phyloP scores from a whole-genome alignment of 2,888 invertebrate species.

The Amphipyra tragopoginis region DNA sequence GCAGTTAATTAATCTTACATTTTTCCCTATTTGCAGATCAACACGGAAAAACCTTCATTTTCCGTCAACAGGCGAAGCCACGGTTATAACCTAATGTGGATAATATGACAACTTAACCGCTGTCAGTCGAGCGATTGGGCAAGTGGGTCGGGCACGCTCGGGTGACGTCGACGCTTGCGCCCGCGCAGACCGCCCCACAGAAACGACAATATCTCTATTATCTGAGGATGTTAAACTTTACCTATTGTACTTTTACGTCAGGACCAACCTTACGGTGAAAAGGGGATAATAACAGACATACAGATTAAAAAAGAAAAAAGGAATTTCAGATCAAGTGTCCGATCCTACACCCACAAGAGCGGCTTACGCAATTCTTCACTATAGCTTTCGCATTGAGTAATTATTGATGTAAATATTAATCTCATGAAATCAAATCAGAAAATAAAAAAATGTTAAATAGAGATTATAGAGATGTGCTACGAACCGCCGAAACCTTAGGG shows the following conservation, averaged over 20 bases:
- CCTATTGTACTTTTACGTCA: too few relatives aligned
- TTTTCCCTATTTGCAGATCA: too few relatives aligned
- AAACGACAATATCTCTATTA: constrained; percentile 77
- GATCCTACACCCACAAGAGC: too few relatives aligned
- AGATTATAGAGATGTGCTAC: constrained; percentile 59
- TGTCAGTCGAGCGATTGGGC: constrained; percentile 55
- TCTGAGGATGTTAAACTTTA: constrained; percentile 68
- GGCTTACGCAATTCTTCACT: too few relatives aligned
- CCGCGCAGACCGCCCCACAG: constrained; percentile 58
- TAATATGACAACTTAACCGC: constrained; percentile 50
- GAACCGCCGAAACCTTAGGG: constrained; percentile 73
- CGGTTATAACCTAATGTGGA: constrained; percentile 5
- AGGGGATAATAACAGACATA: too few relatives aligned
- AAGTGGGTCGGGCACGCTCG: constrained; percentile 65
- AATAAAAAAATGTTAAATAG: constrained; percentile 48
- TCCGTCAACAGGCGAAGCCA: not conserved
- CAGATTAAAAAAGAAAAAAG: too few relatives aligned
- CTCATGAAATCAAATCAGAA: not conserved
- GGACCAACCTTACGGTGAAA: too few relatives aligned
- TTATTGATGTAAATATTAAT: not conserved
- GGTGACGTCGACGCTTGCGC: constrained; percentile 50
- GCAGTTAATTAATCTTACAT: too few relatives aligned
- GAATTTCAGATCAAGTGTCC: too few relatives aligned
- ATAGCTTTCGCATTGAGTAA: too few relatives aligned
- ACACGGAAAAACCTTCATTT: not conserved